These are phyloP conservation scores for Gopherus flavomarginatus DNA, from an alignment of 2,113 vertebrate species.

Conservation along the genomic window DNA sequence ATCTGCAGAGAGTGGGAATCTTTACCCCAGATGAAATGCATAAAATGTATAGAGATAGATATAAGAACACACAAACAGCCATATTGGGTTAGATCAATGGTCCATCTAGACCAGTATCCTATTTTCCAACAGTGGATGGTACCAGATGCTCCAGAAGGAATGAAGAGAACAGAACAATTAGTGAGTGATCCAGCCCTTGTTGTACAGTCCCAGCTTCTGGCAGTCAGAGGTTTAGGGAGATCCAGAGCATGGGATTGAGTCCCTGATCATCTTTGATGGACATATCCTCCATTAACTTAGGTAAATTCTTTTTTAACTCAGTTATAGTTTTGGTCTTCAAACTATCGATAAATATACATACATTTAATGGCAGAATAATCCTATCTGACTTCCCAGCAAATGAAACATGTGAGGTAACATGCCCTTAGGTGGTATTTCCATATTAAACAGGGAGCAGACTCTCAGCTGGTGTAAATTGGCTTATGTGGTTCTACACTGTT, in stretches of 20 bases:
- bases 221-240: neutral
- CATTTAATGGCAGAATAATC: neutral
- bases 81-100: neutral
- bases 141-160: neutral
- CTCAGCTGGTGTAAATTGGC: fast-evolving
- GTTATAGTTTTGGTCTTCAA: no score
- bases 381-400: neutral
- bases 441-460: neutral
- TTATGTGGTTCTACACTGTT: neutral
- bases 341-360: neutral
- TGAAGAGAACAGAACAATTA: neutral
- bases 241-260: neutral
- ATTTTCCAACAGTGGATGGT: neutral
- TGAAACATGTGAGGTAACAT: neutral
- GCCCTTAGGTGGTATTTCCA: neutral
- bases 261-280: neutral
- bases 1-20: slow-evolving; percentile 29
- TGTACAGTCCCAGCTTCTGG: neutral
- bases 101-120: neutral
- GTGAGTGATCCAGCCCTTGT: neutral
- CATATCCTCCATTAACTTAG: neutral
- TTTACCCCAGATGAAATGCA: neutral
- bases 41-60: neutral
- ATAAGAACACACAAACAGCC: neutral
- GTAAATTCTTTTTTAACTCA: neutral